Percentiles rank a stretch among this genome's conserved stretches.
Conservation (phyloP, 1,140 invertebrate species). For the Megalonaias nervosa region DNA sequence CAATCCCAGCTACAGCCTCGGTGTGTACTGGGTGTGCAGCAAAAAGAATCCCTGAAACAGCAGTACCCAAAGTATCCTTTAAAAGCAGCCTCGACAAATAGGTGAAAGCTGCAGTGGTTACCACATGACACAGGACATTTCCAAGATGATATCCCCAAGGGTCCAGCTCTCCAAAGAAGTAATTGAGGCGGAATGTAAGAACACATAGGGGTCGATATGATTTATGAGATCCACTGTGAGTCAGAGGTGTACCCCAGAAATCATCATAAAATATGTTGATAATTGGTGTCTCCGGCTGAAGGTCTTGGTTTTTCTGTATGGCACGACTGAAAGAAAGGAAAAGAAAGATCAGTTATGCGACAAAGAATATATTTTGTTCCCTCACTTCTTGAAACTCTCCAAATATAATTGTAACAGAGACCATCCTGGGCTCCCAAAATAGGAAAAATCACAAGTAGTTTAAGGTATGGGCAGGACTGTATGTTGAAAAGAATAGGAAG, state of each 20-base stretch:
- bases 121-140: slow-evolving; percentile 72
- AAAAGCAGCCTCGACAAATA: slow-evolving; percentile 48
- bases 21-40: slow-evolving; percentile 75
- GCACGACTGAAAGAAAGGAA: slow-evolving; percentile 74
- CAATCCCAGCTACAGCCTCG: slow-evolving; percentile 82
- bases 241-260: slow-evolving; percentile 98
- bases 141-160: slow-evolving; percentile 73
- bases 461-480: background rate
- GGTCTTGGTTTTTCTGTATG: slow-evolving; percentile 94
- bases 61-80: slow-evolving; percentile 74
- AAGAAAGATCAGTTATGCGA: background rate
- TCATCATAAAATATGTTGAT: slow-evolving; percentile 95
- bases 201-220: slow-evolving; percentile 96
- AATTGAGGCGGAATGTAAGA: slow-evolving; percentile 92
- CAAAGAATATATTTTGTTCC: background rate
- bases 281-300: slow-evolving; percentile 90
- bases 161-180: slow-evolving; percentile 67
- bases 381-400: background rate
- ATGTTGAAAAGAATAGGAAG: background rate
- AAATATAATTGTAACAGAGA: background rate
- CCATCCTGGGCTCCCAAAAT: background rate
- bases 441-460: background rate
- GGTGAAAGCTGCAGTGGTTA: slow-evolving; percentile 69
- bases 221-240: slow-evolving; percentile 92
- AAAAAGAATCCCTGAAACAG: slow-evolving; percentile 73